These are phyloP conservation scores for Sebastes cheni DNA, from an alignment of 2,797 vertebrate genomes.

Conservation along the genomic window DNA sequence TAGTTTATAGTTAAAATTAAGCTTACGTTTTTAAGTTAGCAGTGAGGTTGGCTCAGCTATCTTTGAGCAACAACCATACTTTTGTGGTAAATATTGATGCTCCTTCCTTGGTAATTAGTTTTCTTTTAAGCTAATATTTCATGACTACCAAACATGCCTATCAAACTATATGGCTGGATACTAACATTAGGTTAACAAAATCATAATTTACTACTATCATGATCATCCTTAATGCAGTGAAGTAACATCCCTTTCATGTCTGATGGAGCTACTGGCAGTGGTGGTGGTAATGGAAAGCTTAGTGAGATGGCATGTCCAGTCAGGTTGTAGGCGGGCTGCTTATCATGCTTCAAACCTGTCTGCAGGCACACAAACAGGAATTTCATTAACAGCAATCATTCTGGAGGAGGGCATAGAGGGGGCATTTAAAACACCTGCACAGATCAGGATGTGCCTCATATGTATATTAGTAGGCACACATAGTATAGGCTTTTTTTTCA, in stretches of 20 bases:
- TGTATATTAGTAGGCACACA: not conserved
- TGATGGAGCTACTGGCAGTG: not conserved
- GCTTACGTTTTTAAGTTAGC: not conserved
- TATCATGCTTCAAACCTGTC: slow-evolving; percentile 2
- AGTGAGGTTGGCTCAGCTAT: not conserved
- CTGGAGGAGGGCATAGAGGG: not conserved
- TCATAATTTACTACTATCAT: not conserved
- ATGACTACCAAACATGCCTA: not conserved
- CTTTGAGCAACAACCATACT: not conserved
- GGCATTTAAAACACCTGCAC: not conserved
- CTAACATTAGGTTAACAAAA: not conserved
- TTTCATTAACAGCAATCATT: slow-evolving; percentile 7
- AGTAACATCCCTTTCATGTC: not conserved
- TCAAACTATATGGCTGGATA: not conserved
- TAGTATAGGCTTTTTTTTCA: not conserved
- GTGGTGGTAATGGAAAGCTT: not conserved
- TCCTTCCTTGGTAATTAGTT: not conserved
- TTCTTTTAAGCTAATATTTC: not conserved
- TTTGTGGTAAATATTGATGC: not conserved
- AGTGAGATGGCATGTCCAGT: not conserved
- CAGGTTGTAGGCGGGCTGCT: not conserved
- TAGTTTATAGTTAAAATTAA: not conserved
- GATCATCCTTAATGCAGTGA: not conserved
- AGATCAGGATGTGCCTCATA: not conserved
- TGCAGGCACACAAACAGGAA: not conserved